Evolutionary conservation across 2,888 invertebrate genomes (phyloP).

Genomic region (Phlogophora meticulosa): DNA sequence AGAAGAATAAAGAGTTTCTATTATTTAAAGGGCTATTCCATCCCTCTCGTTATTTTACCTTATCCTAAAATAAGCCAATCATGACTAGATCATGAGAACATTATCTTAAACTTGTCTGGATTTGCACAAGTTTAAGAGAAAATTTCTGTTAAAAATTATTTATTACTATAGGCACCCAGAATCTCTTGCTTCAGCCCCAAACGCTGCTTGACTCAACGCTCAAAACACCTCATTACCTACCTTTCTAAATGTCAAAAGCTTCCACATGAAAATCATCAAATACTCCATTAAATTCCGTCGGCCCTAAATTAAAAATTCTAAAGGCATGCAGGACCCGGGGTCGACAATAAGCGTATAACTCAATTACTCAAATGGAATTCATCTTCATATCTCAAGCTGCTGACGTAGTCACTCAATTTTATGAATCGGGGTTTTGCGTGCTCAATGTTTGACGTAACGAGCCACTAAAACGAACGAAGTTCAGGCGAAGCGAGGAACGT

Average conservation of each 20-base stretch:
- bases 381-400: conserved; percentile 79
- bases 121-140: too few species aligned
- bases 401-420: conserved; percentile 80
- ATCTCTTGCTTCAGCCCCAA: neutral
- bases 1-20: too few species aligned
- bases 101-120: too few species aligned
- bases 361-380: conserved; percentile 80
- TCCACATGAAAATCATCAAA: conserved; percentile 18
- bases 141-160: neutral
- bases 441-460: conserved; percentile 78
- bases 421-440: conserved; percentile 86
- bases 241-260: neutral
- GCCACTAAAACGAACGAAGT: conserved; percentile 71
- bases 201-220: neutral
- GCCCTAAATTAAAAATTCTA: conserved; percentile 55
- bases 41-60: too few species aligned
- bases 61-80: too few species aligned
- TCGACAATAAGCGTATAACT: conserved; percentile 70
- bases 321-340: conserved; percentile 42
- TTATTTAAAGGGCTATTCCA: neutral
- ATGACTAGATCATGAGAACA: too few species aligned
- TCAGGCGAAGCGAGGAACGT: conserved; percentile 46
- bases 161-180: too few species aligned
- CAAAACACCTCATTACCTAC: neutral
- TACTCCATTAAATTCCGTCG: conserved; percentile 28